A percentile compares a stretch with the other conserved stretches of the same genome.
These are phyloP conservation scores for Xenotilapia longispinis DNA, from an alignment of 2,113 vertebrate species.

Conservation along the genomic window DNA sequence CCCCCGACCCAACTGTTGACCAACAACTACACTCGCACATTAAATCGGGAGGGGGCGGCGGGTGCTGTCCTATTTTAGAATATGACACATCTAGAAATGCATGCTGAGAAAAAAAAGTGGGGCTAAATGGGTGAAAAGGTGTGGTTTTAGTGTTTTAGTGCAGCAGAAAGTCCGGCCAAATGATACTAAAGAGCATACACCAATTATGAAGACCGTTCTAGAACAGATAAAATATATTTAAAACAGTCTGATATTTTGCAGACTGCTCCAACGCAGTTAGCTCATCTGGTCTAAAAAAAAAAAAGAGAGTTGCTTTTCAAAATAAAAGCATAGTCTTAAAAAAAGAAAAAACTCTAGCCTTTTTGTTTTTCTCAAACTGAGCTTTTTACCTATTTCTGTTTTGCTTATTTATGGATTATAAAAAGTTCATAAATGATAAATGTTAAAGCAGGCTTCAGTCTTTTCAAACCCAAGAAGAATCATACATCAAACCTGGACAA, in stretches of 20 bases:
- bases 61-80: conserved; percentile 81
- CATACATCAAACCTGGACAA: not conserved
- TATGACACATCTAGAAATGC: conserved; percentile 74
- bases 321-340: conserved; percentile 39
- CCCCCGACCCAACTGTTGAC: conserved; percentile 70
- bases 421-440: not conserved
- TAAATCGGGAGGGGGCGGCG: conserved; percentile 14
- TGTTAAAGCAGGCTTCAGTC: not conserved
- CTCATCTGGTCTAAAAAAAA: not conserved
- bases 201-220: not conserved
- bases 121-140: not conserved
- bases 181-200: not conserved
- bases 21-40: conserved; percentile 67
- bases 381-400: not conserved
- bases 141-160: not conserved
- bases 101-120: not conserved
- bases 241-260: not conserved
- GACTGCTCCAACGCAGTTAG: not conserved
- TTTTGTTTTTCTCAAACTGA: not conserved
- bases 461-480: not conserved
- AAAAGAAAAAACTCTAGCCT: not conserved
- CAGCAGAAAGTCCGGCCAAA: fast-evolving
- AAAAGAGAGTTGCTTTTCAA: conserved; percentile 22
- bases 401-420: not conserved
- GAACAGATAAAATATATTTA: not conserved